A percentile compares a stretch with the other conserved stretches of the same genome.
Conservation (phyloP, 2,113 vertebrate genomes). For the Gnathonemus longibarbis region DNA sequence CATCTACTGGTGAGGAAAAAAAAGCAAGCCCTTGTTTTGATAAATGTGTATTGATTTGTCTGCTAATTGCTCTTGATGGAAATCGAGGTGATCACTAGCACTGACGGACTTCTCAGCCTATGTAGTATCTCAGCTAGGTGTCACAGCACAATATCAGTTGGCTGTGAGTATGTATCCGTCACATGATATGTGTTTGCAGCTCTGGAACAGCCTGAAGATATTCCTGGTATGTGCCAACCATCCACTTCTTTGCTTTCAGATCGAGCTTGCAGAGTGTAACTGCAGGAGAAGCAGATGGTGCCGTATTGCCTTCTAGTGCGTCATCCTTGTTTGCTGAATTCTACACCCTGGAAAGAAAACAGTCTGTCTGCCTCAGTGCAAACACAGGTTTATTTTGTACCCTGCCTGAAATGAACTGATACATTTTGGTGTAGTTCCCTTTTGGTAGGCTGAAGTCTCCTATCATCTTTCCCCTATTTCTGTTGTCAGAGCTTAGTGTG, state of each 20-base stretch:
- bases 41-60: background rate
- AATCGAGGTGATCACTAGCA: background rate
- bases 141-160: background rate
- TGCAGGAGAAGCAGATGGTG: background rate
- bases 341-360: background rate
- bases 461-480: background rate
- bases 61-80: background rate
- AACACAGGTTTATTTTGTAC: slow-evolving; percentile 9
- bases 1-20: background rate
- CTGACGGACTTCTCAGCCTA: background rate
- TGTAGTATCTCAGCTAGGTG: background rate
- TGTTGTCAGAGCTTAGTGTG: background rate
- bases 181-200: background rate
- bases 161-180: background rate
- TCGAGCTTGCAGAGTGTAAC: slow-evolving; percentile 3
- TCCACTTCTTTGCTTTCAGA: background rate
- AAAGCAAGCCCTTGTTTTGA: background rate
- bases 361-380: background rate
- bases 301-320: background rate
- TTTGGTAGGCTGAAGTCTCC: background rate
- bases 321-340: slow-evolving; percentile 3
- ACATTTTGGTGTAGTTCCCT: background rate
- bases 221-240: background rate
- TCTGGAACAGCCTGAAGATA: background rate
- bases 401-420: slow-evolving; percentile 5